These are phyloP conservation scores for Dolichopus griseipennis DNA, from an alignment of 2,888 invertebrate genomes.

Conservation along the genomic window DNA sequence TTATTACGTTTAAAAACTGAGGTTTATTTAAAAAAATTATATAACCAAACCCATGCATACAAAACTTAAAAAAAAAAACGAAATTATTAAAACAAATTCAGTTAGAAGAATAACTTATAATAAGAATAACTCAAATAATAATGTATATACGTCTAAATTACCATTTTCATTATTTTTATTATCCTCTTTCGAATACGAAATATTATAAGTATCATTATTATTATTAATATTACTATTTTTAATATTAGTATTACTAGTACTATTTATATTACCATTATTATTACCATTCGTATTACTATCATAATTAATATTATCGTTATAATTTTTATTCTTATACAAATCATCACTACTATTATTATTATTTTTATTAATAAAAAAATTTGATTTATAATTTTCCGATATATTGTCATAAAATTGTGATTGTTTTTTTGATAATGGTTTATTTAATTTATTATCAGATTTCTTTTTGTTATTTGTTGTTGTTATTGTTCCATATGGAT, in stretches of 20 bases:
- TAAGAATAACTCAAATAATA: too few relatives aligned
- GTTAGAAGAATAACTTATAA: too few relatives aligned
- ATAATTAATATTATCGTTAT: background rate
- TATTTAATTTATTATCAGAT: background rate
- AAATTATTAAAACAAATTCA: too few relatives aligned
- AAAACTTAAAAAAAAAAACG: too few relatives aligned
- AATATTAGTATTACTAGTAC: background rate
- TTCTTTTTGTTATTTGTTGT: background rate
- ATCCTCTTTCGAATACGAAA: background rate
- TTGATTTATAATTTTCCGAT: background rate
- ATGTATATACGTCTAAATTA: background rate
- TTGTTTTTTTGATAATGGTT: slow-evolving; percentile 1
- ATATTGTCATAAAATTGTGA: slow-evolving; percentile 3
- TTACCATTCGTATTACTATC: background rate
- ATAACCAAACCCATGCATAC: too few relatives aligned
- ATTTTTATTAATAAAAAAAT: background rate
- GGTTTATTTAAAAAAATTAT: too few relatives aligned
- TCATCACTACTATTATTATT: background rate
- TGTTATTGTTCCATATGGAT: slow-evolving; percentile 39
- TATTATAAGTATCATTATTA: background rate
- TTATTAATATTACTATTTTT: background rate
- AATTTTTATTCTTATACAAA: background rate
- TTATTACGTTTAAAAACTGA: too few relatives aligned
- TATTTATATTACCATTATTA: too few relatives aligned
- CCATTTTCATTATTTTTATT: background rate